phyloP scores from a whole-genome alignment of 2,888 invertebrate species.

The Alcis repandata region DNA sequence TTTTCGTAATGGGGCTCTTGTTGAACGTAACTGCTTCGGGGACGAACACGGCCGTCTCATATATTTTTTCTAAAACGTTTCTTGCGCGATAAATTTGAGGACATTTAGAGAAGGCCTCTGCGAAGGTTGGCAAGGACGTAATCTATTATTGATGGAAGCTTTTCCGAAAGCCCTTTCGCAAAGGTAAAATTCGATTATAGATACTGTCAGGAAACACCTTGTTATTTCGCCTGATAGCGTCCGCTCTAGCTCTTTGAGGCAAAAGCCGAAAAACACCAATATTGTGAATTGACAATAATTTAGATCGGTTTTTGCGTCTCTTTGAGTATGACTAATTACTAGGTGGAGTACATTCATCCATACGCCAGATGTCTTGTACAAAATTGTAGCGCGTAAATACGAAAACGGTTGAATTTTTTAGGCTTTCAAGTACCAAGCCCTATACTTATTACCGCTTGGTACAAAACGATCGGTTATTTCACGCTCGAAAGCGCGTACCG shows the following conservation, averaged over 20 bases:
- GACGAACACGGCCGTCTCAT: conserved; percentile 50
- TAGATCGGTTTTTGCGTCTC: background rate
- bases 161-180: conserved; percentile 54
- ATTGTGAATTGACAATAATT: conserved; percentile 11
- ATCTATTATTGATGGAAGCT: conserved; percentile 71
- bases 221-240: conserved; percentile 43
- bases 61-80: conserved; percentile 59
- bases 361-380: too few species aligned
- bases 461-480: conserved; percentile 68
- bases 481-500: conserved; percentile 56
- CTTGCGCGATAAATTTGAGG: conserved; percentile 61
- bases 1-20: conserved; percentile 49
- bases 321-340: background rate
- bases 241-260: conserved; percentile 27
- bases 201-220: conserved; percentile 52
- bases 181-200: conserved; percentile 58
- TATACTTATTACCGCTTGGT: conserved; percentile 58
- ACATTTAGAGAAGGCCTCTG: conserved; percentile 62
- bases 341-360: background rate
- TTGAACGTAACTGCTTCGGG: conserved; percentile 48
- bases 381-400: background rate
- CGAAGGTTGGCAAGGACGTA: conserved; percentile 62
- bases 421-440: background rate
- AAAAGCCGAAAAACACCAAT: conserved; percentile 17
- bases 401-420: background rate